These are phyloP conservation scores for Cyrtonyx montezumae DNA, from an alignment of 2,113 vertebrate species.

Conservation along the genomic window DNA sequence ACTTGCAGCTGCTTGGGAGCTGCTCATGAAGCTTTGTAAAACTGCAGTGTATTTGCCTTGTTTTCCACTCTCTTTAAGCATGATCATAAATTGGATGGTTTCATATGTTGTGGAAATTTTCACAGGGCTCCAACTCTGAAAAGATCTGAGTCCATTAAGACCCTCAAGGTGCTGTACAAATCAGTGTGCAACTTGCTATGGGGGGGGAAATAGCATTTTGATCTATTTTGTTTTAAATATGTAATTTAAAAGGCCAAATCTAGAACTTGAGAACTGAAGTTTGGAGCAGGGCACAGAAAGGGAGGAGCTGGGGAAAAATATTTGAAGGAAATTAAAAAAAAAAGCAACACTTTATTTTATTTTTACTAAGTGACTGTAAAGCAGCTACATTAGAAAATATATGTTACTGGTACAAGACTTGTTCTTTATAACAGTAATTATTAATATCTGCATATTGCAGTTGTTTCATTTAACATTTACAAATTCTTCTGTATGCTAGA, in stretches of 20 bases:
- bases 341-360: no score
- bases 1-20: neutral
- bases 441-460: neutral
- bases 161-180: neutral
- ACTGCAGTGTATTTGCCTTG: neutral
- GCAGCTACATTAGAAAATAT: neutral
- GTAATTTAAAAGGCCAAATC: neutral
- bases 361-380: slow-evolving; percentile 29
- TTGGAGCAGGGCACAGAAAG: neutral
- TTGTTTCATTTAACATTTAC: slow-evolving; percentile 16
- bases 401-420: neutral
- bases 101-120: neutral
- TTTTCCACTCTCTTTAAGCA: neutral
- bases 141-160: neutral
- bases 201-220: neutral
- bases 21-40: neutral
- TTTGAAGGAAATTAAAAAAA: slow-evolving; percentile 4
- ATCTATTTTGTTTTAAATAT: neutral
- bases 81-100: neutral
- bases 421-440: slow-evolving; percentile 43
- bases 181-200: neutral
- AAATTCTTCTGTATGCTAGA: neutral
- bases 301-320: neutral
- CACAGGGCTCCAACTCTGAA: neutral
- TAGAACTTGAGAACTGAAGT: neutral